Percentiles rank a stretch among this genome's conserved stretches.
These are phyloP conservation scores for Phlogophora meticulosa DNA, from an alignment of 2,888 invertebrate species.

Conservation along the genomic window DNA sequence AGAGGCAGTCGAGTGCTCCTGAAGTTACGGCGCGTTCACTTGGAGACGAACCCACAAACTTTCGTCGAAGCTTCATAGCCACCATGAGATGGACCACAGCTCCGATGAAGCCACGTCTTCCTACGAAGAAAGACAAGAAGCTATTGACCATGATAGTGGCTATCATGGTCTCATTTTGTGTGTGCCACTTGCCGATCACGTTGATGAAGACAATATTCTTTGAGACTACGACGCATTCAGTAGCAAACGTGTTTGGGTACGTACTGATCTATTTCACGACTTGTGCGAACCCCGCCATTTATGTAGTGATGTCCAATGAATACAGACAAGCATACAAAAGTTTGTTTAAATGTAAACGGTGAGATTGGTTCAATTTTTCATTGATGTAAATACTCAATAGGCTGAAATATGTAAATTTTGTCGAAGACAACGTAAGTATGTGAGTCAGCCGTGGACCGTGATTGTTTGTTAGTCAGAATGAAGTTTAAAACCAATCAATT, in stretches of 20 bases:
- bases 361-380: constrained; percentile 43
- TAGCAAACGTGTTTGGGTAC: constrained; percentile 95
- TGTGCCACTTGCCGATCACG: constrained; percentile 98
- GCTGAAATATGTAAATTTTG: constrained; percentile 19
- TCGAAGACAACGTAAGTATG: constrained; percentile 20
- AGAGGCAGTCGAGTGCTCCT: constrained; percentile 74
- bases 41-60: constrained; percentile 71
- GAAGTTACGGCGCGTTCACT: constrained; percentile 70
- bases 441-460: constrained; percentile 27
- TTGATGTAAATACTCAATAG: constrained; percentile 47
- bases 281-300: constrained; percentile 97
- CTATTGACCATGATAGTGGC: constrained; percentile 96
- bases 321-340: constrained; percentile 97
- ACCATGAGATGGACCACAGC: constrained; percentile 79
- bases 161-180: constrained; percentile 96
- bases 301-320: constrained; percentile 98
- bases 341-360: constrained; percentile 91
- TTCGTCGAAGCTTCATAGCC: constrained; percentile 77
- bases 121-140: constrained; percentile 94
- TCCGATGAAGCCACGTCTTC: constrained; percentile 91
- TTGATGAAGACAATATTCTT: constrained; percentile 95
- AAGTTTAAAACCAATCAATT: constrained; percentile 19
- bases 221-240: constrained; percentile 91
- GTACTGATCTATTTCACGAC: constrained; percentile 96
- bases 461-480: constrained; percentile 4